These are phyloP conservation scores for Scomberomorus guttatus DNA, from an alignment of 2,797 vertebrate species.

Conservation along the genomic window DNA sequence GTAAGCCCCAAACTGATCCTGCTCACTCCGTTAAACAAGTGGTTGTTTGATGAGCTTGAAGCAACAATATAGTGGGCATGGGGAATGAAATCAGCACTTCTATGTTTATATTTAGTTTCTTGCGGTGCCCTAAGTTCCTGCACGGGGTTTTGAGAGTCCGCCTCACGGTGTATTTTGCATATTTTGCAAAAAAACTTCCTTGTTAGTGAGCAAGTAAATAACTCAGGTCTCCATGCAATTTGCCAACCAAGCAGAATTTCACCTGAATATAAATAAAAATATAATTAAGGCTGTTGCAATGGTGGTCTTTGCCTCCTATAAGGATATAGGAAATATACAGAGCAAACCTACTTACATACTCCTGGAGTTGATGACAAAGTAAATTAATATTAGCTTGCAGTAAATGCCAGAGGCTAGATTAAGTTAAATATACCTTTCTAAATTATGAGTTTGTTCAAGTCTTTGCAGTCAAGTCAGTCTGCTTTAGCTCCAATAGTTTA, in stretches of 20 bases:
- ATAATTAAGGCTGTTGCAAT: constrained; percentile 8
- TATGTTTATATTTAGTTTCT: not conserved
- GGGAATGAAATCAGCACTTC: constrained; percentile 11
- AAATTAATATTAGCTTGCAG: not conserved
- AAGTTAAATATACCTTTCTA: not conserved
- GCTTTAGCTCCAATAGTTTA: constrained; percentile 1
- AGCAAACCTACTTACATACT: not conserved
- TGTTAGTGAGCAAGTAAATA: constrained; percentile 1
- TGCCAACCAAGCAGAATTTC: constrained; percentile 31
- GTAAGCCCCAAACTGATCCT: constrained; percentile 14
- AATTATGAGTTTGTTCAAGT: not conserved
- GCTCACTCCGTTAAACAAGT: constrained; percentile 1
- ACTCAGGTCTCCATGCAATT: not conserved
- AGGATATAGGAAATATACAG: not conserved
- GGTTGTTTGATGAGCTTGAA: constrained; percentile 44
- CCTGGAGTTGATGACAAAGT: not conserved
- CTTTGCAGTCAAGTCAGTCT: not conserved
- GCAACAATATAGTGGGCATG: not conserved
- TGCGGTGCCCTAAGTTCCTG: not conserved
- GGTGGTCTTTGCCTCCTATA: not conserved
- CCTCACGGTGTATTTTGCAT: constrained; percentile 7
- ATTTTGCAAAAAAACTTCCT: constrained; percentile 9
- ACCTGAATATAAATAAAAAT: constrained; percentile 12
- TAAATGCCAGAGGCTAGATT: not conserved
- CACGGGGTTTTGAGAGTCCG: not conserved